These are phyloP conservation scores for Zaprionus nigranus DNA, from an alignment of 1,140 invertebrate species.

Conservation along the genomic window DNA sequence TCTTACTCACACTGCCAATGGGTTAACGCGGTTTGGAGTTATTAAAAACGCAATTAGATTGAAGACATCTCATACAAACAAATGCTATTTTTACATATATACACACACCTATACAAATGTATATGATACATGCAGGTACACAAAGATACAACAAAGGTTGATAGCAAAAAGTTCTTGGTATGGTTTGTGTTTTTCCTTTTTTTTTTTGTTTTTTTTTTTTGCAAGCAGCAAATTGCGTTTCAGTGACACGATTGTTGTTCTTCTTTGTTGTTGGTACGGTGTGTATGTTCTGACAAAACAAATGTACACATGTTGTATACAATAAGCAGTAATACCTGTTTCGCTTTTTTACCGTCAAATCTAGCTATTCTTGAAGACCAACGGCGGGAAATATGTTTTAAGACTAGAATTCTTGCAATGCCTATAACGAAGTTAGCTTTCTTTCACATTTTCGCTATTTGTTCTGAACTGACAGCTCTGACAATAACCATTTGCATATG, in stretches of 20 bases:
- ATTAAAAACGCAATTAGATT: slow-evolving; percentile 69
- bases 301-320: too few relatives aligned
- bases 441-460: too few relatives aligned
- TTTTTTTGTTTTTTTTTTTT: too few relatives aligned
- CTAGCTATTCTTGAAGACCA: neutral
- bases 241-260: slow-evolving; percentile 8
- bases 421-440: too few relatives aligned
- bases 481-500: too few relatives aligned
- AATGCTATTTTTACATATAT: too few relatives aligned
- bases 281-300: slow-evolving; percentile 8
- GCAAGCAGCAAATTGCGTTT: slow-evolving; percentile 39
- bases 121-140: slow-evolving; percentile 9
- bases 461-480: too few relatives aligned
- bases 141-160: slow-evolving; percentile 21
- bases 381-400: too few relatives aligned
- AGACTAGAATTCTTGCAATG: too few relatives aligned
- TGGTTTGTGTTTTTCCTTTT: slow-evolving; percentile 10
- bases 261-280: slow-evolving; percentile 13
- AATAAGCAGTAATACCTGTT: too few relatives aligned
- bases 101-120: neutral
- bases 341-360: slow-evolving; percentile 2
- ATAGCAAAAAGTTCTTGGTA: slow-evolving; percentile 28
- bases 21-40: slow-evolving; percentile 50
- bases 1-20: neutral
- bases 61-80: neutral